Percentiles rank a stretch among this genome's conserved stretches.
Conservation (phyloP, 2,797 vertebrate genomes). For the Molossus alvarezi region DNA sequence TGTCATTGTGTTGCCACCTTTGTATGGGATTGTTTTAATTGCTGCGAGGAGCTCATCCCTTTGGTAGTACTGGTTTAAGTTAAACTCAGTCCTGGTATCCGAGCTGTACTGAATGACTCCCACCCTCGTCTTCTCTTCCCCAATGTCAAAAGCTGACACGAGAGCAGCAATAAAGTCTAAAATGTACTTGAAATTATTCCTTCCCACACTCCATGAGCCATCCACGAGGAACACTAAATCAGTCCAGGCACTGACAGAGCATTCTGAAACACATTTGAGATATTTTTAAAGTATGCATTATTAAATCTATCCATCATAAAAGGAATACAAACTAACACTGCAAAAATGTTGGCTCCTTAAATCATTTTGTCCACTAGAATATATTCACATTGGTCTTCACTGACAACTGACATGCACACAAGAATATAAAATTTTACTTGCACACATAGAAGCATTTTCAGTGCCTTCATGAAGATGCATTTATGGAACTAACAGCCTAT, state of each 20-base stretch:
- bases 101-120: conserved; percentile 96
- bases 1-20: conserved; percentile 95
- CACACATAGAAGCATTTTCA: not conserved
- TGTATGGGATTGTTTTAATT: conserved; percentile 94
- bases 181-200: conserved; percentile 94
- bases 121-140: conserved; percentile 95
- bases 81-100: conserved; percentile 94
- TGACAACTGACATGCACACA: not conserved
- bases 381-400: not conserved
- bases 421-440: conserved; percentile 41
- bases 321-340: not conserved
- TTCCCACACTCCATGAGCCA: conserved; percentile 95
- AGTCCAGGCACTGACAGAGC: conserved; percentile 93
- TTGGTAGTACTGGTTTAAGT: conserved; percentile 93
- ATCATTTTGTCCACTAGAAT: not conserved
- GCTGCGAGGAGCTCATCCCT: conserved; percentile 93
- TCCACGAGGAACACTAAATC: conserved; percentile 97
- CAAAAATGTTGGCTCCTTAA: conserved; percentile 29
- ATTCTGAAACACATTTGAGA: conserved; percentile 91
- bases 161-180: conserved; percentile 93
- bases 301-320: conserved; percentile 17
- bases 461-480: not conserved
- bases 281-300: conserved; percentile 52
- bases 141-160: conserved; percentile 96
- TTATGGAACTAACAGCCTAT: not conserved